Conservation (phyloP, 2,797 vertebrate species). For the Varecia variegata region DNA sequence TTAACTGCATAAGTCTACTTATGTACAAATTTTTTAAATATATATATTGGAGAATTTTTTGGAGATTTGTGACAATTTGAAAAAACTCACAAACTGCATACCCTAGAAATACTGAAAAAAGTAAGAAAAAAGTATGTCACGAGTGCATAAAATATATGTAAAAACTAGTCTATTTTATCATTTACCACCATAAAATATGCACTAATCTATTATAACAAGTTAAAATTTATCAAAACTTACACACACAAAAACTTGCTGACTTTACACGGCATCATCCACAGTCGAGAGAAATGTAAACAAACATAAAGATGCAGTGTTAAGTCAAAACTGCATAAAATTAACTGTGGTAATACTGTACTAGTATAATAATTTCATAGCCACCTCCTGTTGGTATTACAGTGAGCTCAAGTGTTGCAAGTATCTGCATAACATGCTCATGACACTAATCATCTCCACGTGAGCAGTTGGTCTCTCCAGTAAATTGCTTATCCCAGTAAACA, state of each 20-base stretch:
- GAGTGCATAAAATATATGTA: not conserved
- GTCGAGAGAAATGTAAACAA: not conserved
- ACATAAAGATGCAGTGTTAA: not conserved
- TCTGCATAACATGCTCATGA: not conserved
- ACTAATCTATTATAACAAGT: not conserved
- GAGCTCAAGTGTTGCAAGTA: not conserved
- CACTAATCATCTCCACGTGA: not conserved
- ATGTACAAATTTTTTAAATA: not conserved
- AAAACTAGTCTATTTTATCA: not conserved
- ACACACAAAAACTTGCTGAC: not conserved
- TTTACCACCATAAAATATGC: not conserved
- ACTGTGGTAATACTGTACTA: not conserved
- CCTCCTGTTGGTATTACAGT: not conserved
- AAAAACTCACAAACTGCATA: not conserved
- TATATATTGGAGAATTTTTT: not conserved
- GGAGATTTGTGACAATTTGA: not conserved
- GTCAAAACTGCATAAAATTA: not conserved
- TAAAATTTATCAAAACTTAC: not conserved
- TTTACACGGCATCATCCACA: not conserved
- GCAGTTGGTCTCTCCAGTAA: not conserved
- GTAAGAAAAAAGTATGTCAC: not conserved
- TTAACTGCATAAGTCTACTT: not conserved
- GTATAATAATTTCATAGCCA: not conserved
- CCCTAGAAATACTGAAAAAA: not conserved
- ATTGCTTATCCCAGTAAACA: not conserved